These are phyloP conservation scores for Esperia sulphurella DNA, from an alignment of 2,888 invertebrate species.

Conservation along the genomic window DNA sequence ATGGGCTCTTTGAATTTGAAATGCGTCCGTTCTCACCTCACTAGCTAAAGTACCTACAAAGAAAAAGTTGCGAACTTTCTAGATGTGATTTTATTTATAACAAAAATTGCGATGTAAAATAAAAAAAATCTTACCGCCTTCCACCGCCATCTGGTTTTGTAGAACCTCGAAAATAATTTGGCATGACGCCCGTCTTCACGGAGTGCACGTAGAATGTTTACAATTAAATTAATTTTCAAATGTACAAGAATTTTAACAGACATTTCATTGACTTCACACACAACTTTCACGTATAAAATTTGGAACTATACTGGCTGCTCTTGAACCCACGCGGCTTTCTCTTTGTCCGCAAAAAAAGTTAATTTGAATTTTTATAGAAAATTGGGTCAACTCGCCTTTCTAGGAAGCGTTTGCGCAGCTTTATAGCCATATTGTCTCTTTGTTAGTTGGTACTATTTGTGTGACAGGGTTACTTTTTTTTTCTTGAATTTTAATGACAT, in stretches of 20 bases:
- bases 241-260: neutral
- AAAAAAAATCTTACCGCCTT: constrained; percentile 16
- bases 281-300: constrained; percentile 61
- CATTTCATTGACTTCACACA: constrained; percentile 26
- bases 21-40: too few species aligned
- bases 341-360: constrained; percentile 67
- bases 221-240: constrained; percentile 21
- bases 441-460: constrained; percentile 9
- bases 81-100: too few species aligned
- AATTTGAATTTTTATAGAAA: constrained; percentile 73
- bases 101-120: neutral
- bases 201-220: constrained; percentile 30
- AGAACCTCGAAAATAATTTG: constrained; percentile 32
- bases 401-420: constrained; percentile 45
- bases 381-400: constrained; percentile 62
- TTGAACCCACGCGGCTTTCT: constrained; percentile 51
- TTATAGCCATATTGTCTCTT: constrained; percentile 27
- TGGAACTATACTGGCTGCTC: constrained; percentile 47
- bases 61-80: too few species aligned
- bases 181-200: constrained; percentile 31
- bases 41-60: too few species aligned
- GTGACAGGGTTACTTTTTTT: constrained; percentile 10
- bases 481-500: constrained; percentile 10
- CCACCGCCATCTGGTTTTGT: constrained; percentile 52
- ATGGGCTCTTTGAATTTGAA: too few species aligned